phyloP scores from a whole-genome alignment of 2,888 invertebrate species.

The Periphyllus acericola region DNA sequence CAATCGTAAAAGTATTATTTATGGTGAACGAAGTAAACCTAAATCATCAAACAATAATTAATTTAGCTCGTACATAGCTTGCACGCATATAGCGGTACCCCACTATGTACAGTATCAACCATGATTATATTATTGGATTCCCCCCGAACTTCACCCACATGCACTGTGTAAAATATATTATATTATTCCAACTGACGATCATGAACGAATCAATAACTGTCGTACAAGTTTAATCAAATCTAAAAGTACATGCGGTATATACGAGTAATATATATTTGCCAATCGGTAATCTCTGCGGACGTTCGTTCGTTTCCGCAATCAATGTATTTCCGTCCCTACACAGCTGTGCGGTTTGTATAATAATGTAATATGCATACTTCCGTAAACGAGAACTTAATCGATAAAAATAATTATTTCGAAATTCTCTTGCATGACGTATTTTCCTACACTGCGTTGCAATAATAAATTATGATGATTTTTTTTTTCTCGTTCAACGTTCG shows the following conservation, averaged over 20 bases:
- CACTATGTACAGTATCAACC: background rate
- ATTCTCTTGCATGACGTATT: background rate
- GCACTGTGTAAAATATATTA: background rate
- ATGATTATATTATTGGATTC: background rate
- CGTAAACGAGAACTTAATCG: background rate
- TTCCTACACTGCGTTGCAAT: background rate
- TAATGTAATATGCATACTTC: background rate
- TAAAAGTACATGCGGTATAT: background rate
- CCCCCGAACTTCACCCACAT: background rate
- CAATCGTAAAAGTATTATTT: too few species aligned
- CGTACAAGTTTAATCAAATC: too few species aligned
- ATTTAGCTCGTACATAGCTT: too few species aligned
- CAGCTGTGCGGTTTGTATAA: background rate
- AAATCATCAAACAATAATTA: background rate
- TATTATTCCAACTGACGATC: background rate
- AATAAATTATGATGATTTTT: background rate
- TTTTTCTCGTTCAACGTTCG: background rate
- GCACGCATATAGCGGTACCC: background rate
- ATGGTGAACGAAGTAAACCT: too few species aligned
- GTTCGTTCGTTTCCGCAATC: conserved; percentile 20
- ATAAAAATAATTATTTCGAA: conserved; percentile 10
- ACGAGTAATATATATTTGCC: too few species aligned
- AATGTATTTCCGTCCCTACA: conserved; percentile 11
- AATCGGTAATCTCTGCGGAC: conserved; percentile 8
- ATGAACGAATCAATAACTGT: background rate